phyloP scores from a whole-genome alignment of 2,888 invertebrate genomes.

The Nasonia oneida region DNA sequence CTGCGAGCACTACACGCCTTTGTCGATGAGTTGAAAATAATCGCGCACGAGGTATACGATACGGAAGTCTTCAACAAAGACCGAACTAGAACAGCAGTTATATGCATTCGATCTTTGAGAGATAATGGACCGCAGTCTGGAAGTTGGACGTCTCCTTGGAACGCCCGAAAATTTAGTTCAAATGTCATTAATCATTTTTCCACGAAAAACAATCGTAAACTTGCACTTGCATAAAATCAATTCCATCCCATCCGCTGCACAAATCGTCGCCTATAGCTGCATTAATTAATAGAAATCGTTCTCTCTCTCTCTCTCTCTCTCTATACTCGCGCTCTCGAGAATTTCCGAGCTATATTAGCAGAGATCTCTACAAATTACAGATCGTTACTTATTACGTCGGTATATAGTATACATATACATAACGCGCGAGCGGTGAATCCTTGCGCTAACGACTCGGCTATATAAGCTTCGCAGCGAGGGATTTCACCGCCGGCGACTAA shows the following conservation, averaged over 20 bases:
- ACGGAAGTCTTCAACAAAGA: no score
- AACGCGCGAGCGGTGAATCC: not conserved
- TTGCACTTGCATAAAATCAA: not conserved
- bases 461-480: not conserved
- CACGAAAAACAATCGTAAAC: no score
- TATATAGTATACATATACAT: no score
- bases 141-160: no score
- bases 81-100: no score
- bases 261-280: not conserved
- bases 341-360: not conserved
- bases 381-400: not conserved
- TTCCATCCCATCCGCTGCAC: not conserved
- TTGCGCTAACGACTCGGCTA: conserved; percentile 7
- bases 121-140: no score
- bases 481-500: not conserved
- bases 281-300: not conserved
- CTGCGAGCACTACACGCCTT: not conserved
- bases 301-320: not conserved
- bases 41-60: not conserved
- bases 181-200: no score
- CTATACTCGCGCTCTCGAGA: not conserved
- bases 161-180: no score
- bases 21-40: not conserved
- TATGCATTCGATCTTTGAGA: no score
- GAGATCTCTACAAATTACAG: not conserved